These are phyloP conservation scores for Agrilus planipennis DNA, from an alignment of 1,140 invertebrate genomes.

Conservation along the genomic window DNA sequence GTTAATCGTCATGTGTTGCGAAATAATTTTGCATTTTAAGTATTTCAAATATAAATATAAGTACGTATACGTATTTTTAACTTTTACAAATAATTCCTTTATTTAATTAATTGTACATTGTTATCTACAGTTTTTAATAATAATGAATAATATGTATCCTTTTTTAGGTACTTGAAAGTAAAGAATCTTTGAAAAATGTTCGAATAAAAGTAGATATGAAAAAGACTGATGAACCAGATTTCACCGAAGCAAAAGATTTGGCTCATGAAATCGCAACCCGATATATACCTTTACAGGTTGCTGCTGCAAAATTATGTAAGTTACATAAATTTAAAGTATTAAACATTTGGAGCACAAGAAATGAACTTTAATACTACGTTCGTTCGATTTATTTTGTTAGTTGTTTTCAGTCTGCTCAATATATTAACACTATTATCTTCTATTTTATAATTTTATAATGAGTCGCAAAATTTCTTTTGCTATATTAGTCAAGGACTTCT, in stretches of 20 bases:
- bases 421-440: slow-evolving; percentile 1
- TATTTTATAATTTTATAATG: slow-evolving; percentile 48
- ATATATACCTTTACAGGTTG: slow-evolving; percentile 29
- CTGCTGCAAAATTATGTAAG: slow-evolving; percentile 29
- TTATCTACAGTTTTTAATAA: no score
- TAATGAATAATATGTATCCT: no score
- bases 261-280: slow-evolving; percentile 25
- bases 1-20: no score
- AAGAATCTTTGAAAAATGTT: slow-evolving; percentile 19
- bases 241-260: slow-evolving; percentile 23
- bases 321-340: neutral
- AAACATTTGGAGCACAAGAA: neutral
- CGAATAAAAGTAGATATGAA: slow-evolving; percentile 34
- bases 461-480: no score
- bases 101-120: no score
- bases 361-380: neutral
- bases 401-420: neutral
- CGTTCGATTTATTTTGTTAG: neutral
- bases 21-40: no score
- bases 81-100: no score
- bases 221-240: slow-evolving; percentile 33
- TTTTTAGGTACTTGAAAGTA: slow-evolving; percentile 31
- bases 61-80: no score
- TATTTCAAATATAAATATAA: no score
- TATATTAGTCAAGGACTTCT: no score